Conservation (phyloP, 2,113 vertebrate genomes). For the Notarius lentiginosus region DNA sequence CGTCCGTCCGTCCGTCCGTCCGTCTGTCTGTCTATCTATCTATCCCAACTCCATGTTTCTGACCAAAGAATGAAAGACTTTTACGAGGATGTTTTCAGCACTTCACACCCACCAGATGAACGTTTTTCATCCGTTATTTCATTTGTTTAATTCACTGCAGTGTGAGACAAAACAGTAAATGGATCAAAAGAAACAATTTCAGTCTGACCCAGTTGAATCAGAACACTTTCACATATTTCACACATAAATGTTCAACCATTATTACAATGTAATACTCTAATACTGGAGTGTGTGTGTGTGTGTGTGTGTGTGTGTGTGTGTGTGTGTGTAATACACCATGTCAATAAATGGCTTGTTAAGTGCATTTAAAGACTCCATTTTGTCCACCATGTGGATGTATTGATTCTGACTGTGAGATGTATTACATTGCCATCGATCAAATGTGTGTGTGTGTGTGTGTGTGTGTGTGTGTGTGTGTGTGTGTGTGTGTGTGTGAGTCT, state of each 20-base stretch:
- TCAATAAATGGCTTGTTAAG: constrained; percentile 50
- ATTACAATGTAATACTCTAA: background rate
- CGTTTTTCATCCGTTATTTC: background rate
- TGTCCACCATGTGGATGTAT: constrained; percentile 40
- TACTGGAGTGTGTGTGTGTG: background rate
- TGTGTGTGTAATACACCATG: constrained; percentile 6
- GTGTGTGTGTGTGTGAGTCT: constrained; percentile 9
- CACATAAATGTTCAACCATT: background rate
- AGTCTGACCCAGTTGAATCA: background rate
- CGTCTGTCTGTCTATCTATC: no score
- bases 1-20: background rate
- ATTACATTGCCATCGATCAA: constrained; percentile 41
- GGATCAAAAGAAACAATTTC: background rate
- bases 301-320: background rate
- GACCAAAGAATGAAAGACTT: no score
- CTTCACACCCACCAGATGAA: no score
- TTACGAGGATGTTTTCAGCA: no score
- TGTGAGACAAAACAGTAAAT: background rate
- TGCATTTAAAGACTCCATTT: constrained; percentile 49
- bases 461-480: constrained; percentile 31
- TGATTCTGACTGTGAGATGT: constrained; percentile 44
- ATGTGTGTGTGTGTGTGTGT: constrained; percentile 34
- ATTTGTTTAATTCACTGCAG: background rate
- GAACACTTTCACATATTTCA: background rate
- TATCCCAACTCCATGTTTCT: no score